Evolutionary conservation across 2,888 invertebrate species (phyloP), one percentile per base, ranked within the genome.

Genomic region (Ennomos erosarius): DNA sequence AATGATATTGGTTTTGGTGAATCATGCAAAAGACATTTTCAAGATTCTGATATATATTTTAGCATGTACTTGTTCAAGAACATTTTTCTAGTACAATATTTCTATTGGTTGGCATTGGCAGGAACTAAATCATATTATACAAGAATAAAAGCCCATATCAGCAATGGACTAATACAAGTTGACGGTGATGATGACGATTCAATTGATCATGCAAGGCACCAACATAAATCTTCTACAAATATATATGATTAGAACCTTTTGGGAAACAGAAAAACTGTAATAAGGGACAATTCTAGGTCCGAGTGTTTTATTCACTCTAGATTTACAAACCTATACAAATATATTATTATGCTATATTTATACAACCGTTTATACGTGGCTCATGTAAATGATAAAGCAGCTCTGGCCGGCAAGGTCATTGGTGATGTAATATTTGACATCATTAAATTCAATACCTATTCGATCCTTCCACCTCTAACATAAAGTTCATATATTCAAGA

Each of bases 401-500:
- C 61, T 57, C 64, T 52, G 63, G 68, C 60, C 69, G 64, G 57
- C 76, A 77, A 76, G 78, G 78, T 69, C 72, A 64, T 16, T 55
- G 79, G 59, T 86, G 87, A 87, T 80, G 85, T 80, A 82, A 87
- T 76, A 71, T 81, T 69, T 84, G 82, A 83, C 84, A 82, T 85
- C 82, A 84, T 71, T 71, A 68, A 57, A 69, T 75, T 79, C 72
- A 75, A 72, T 69, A 71, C 55, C 50, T 60, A 52, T 55, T 55
- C 49, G 59, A 55, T 62, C 71, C 62, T 67, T 62, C 56, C 74
- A 74, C 81, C 81, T 82, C 79, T 70, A 61, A 47, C 69, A 75
- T 74, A 74, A 67, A 70, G 65, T 57, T 61, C 45, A 49, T 52
- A 49, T 52, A 55, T 49, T 61, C 43, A 13, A 55, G 52, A 67